Evolutionary conservation across 2,797 vertebrate genomes (phyloP).

Genomic region (Acrossocheilus fasciatus): DNA sequence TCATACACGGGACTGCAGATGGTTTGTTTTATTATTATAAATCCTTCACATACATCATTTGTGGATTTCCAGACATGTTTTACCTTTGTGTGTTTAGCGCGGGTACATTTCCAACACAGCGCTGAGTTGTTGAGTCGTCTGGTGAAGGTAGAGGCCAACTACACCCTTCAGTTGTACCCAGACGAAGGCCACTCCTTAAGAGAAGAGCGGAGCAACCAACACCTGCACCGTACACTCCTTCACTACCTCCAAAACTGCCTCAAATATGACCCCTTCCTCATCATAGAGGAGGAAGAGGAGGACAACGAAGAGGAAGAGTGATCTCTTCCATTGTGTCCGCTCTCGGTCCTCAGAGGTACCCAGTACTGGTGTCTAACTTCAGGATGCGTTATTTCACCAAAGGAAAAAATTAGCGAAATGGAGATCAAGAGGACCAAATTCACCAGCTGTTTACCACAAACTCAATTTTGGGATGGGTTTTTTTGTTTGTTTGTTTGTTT

Average conservation of each 20-base stretch:
- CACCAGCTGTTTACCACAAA: slow-evolving; percentile 66
- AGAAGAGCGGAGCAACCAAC: slow-evolving; percentile 75
- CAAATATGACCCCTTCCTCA: slow-evolving; percentile 69
- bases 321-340: slow-evolving; percentile 41
- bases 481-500: background rate
- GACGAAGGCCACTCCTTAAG: slow-evolving; percentile 82
- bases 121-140: slow-evolving; percentile 85
- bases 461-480: slow-evolving; percentile 6
- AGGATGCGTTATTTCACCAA: slow-evolving; percentile 47
- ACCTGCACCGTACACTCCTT: slow-evolving; percentile 79
- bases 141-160: slow-evolving; percentile 81
- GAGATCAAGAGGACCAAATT: slow-evolving; percentile 74
- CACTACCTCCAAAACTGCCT: slow-evolving; percentile 83
- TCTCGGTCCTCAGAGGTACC: slow-evolving; percentile 56
- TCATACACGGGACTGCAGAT: slow-evolving; percentile 86
- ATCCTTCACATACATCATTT: background rate
- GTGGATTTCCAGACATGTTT: background rate
- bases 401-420: slow-evolving; percentile 68
- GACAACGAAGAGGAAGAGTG: slow-evolving; percentile 76
- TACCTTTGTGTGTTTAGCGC: slow-evolving; percentile 68
- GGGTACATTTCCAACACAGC: slow-evolving; percentile 87
- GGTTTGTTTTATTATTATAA: slow-evolving; percentile 69
- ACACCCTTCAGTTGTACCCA: slow-evolving; percentile 83
- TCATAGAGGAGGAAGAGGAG: slow-evolving; percentile 68
- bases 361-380: slow-evolving; percentile 66